A percentile compares a stretch with the other conserved stretches of the same genome.
phyloP scores from a whole-genome alignment of 2,888 invertebrate species.

The Furcula furcula region DNA sequence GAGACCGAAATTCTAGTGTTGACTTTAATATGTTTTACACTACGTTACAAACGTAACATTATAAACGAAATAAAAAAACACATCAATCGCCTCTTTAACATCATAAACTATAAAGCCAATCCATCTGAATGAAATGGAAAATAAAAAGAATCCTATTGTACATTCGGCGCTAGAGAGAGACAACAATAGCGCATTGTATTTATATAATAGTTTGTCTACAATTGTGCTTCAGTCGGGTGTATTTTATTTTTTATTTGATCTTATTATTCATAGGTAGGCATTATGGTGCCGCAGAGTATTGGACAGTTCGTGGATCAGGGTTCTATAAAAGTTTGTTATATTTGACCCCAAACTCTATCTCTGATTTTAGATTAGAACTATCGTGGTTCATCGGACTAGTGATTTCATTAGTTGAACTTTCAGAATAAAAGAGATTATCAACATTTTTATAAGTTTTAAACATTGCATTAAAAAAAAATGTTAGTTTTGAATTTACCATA shows the following conservation, averaged over 20 bases:
- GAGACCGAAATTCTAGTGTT: too few species aligned
- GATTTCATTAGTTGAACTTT: too few species aligned
- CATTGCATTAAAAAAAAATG: too few species aligned
- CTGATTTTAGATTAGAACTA: too few species aligned
- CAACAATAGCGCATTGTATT: constrained; percentile 62
- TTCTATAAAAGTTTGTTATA: too few species aligned
- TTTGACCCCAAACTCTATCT: too few species aligned
- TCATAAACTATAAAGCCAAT: constrained; percentile 53
- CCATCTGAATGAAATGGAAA: constrained; percentile 48
- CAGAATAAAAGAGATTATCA: too few species aligned
- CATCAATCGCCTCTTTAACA: constrained; percentile 40
- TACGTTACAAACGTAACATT: not conserved
- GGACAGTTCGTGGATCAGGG: constrained; percentile 34
- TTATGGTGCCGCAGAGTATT: constrained; percentile 56
- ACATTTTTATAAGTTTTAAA: too few species aligned
- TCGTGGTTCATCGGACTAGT: too few species aligned
- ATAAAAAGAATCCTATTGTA: constrained; percentile 38
- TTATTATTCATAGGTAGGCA: constrained; percentile 77
- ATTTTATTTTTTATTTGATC: constrained; percentile 62
- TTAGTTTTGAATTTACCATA: too few species aligned
- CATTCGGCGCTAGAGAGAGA: constrained; percentile 41
- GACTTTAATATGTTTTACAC: too few species aligned
- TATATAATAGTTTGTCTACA: constrained; percentile 74
- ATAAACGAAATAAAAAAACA: constrained; percentile 13
- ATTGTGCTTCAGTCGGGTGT: constrained; percentile 61